Evolutionary conservation across 2,113 vertebrate species (phyloP).

Genomic region (Morone chrysops): DNA sequence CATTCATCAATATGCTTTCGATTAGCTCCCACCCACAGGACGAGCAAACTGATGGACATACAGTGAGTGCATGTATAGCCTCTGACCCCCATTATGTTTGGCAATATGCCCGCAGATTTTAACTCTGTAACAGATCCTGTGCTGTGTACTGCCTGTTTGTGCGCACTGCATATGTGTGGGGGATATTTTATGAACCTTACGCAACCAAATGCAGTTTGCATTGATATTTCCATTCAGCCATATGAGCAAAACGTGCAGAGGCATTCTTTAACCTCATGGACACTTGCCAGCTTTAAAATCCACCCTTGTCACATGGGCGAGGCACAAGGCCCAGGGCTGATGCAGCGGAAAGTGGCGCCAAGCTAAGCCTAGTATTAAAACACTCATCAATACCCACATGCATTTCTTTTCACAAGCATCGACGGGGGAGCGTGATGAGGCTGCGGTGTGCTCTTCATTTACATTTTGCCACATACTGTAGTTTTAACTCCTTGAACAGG

Average conservation of each 20-base stretch:
- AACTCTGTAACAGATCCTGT: constrained; percentile 26
- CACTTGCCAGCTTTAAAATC: constrained; percentile 54
- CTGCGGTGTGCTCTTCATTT: constrained; percentile 24
- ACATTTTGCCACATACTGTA: constrained; percentile 30
- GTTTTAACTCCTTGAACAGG: constrained; percentile 10
- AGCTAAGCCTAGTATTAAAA: constrained; percentile 49
- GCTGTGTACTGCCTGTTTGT: constrained; percentile 2
- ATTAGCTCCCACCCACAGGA: constrained; percentile 62
- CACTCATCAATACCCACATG: constrained; percentile 59
- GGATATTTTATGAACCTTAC: constrained; percentile 33
- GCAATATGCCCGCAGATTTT: constrained; percentile 34
- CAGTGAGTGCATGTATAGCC: constrained; percentile 47
- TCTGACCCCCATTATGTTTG: constrained; percentile 62
- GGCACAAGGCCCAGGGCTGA: constrained; percentile 60
- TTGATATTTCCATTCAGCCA: constrained; percentile 67
- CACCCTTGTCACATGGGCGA: constrained; percentile 58
- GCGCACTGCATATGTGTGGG: background rate
- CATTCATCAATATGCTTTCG: constrained; percentile 71
- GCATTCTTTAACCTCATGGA: constrained; percentile 47
- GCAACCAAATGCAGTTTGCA: constrained; percentile 48
- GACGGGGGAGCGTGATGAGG: constrained; percentile 19
- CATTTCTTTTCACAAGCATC: constrained; percentile 35
- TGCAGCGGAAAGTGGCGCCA: constrained; percentile 67
- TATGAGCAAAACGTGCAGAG: constrained; percentile 22
- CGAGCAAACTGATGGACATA: constrained; percentile 39